A percentile compares a stretch with the other conserved stretches of the same genome.
These are phyloP conservation scores for Bothrops alternatus DNA, from an alignment of 2,797 vertebrate genomes.

Conservation along the genomic window DNA sequence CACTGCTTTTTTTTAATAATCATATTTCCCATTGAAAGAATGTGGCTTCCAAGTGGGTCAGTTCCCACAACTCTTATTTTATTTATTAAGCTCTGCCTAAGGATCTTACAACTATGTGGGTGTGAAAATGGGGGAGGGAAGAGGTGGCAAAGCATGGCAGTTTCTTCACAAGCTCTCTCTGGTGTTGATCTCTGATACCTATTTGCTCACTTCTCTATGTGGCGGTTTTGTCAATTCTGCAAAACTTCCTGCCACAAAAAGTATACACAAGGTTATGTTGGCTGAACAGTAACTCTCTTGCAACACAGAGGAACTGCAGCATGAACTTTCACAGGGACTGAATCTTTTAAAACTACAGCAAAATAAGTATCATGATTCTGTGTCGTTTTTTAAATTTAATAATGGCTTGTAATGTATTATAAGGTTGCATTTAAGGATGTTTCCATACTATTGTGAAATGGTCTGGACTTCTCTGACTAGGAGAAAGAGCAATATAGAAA, in stretches of 20 bases:
- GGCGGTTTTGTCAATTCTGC: slow-evolving; percentile 15
- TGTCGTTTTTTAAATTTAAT: not conserved
- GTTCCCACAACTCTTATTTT: not conserved
- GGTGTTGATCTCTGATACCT: not conserved
- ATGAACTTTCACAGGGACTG: not conserved
- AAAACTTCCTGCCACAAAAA: slow-evolving; percentile 31
- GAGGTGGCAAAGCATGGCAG: not conserved
- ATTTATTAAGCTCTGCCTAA: not conserved
- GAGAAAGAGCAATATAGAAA: not conserved
- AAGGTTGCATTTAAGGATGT: not conserved
- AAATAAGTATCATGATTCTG: not conserved
- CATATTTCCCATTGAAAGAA: not conserved
- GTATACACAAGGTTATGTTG: not conserved
- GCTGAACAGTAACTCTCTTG: not conserved
- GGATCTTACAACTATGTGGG: not conserved
- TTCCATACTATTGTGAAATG: not conserved
- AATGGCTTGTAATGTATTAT: not conserved
- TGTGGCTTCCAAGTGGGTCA: not conserved
- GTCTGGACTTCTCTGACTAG: not conserved
- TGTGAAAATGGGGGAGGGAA: not conserved
- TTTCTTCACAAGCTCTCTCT: not conserved
- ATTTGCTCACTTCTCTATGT: not conserved
- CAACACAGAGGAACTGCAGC: slow-evolving; percentile 11
- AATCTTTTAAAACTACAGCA: not conserved
- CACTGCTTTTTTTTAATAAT: not conserved